Conservation (phyloP, 2,888 invertebrate genomes). For the Thalpophila matura region DNA sequence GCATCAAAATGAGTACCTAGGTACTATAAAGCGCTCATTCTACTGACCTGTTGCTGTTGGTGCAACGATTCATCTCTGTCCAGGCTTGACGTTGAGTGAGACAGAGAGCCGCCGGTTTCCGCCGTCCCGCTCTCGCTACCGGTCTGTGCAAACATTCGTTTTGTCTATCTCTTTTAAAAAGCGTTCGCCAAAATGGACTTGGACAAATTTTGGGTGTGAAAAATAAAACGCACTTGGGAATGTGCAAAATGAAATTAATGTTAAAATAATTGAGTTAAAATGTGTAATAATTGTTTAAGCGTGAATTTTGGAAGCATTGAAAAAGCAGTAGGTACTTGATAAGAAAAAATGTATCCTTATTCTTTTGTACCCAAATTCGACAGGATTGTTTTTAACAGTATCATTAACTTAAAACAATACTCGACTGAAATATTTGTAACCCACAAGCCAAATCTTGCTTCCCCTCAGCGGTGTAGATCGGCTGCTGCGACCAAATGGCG, state of each 20-base stretch:
- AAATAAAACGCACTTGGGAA: slow-evolving; percentile 38
- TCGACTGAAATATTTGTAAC: slow-evolving; percentile 22
- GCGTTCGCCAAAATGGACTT: slow-evolving; percentile 64
- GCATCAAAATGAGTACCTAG: slow-evolving; percentile 19
- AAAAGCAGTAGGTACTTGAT: slow-evolving; percentile 9
- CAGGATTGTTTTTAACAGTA: neutral
- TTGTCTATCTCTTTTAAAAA: slow-evolving; percentile 73
- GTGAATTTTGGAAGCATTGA: slow-evolving; percentile 36
- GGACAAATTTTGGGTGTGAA: slow-evolving; percentile 31
- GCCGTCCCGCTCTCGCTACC: slow-evolving; percentile 91
- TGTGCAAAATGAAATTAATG: slow-evolving; percentile 28
- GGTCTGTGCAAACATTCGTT: slow-evolving; percentile 81
- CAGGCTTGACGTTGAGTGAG: slow-evolving; percentile 96
- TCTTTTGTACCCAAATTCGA: too few relatives aligned
- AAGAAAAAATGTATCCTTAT: neutral
- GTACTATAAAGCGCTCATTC: slow-evolving; percentile 5
- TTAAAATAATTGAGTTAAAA: slow-evolving; percentile 26
- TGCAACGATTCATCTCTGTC: slow-evolving; percentile 94
- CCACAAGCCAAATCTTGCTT: neutral
- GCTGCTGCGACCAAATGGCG: neutral
- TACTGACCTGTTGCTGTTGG: slow-evolving; percentile 89
- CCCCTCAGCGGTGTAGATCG: neutral
- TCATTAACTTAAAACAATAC: neutral
- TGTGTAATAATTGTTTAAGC: slow-evolving; percentile 29
- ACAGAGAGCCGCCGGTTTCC: slow-evolving; percentile 92